A percentile compares a stretch with the other conserved stretches of the same genome.
phyloP scores from a whole-genome alignment of 2,113 vertebrate genomes.

The Tursiops truncatus region DNA sequence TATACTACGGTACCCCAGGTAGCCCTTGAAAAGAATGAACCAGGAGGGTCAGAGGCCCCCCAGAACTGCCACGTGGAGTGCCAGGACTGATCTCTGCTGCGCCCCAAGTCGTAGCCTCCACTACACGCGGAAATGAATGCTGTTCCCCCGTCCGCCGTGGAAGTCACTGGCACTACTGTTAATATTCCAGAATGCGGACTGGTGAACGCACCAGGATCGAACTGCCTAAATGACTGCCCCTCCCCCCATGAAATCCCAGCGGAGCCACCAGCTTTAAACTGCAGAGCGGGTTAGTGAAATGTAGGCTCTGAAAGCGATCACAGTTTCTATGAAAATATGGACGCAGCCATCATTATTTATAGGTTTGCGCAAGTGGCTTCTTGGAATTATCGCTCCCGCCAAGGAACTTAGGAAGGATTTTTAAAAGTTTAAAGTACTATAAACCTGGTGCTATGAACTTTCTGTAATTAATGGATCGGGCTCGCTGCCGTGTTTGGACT shows the following conservation, averaged over 20 bases:
- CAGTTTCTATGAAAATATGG: accelerated
- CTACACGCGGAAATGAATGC: no score
- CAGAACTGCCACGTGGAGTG: accelerated
- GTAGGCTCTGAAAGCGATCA: neutral
- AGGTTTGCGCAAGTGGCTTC: neutral
- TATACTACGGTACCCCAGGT: accelerated
- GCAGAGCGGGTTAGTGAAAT: accelerated
- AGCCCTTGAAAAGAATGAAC: neutral
- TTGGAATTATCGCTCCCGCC: neutral
- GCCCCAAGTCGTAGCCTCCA: neutral
- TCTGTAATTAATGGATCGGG: neutral
- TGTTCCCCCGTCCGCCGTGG: accelerated
- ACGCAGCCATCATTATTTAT: neutral
- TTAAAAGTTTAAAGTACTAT: neutral
- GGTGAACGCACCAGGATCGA: accelerated
- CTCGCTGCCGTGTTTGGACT: neutral
- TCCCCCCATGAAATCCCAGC: accelerated
- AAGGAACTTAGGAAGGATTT: neutral
- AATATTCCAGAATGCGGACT: neutral
- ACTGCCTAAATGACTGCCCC: neutral
- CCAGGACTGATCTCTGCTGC: neutral
- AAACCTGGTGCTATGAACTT: neutral
- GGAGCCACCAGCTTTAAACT: accelerated
- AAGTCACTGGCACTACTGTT: neutral
- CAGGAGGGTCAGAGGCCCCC: neutral